Base-by-base conservation (phyloP, 2,888 invertebrate species). In the Oscheius sp. region DNA sequence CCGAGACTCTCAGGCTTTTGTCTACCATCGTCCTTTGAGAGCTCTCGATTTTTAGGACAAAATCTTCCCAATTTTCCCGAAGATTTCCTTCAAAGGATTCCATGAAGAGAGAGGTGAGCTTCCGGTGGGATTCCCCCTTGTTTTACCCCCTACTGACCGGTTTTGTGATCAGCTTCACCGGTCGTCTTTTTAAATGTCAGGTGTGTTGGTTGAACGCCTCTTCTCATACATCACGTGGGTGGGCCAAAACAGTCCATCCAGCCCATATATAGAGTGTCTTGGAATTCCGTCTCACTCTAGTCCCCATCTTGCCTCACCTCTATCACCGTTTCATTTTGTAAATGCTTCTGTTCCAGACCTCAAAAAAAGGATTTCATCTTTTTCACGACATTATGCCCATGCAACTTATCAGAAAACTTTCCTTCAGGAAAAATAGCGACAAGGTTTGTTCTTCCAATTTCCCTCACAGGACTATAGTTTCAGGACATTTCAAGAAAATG, bases 341-440 rank as follows among this genome's bases (percentile, higher is more conserved):
- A 12, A 25, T n/a, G 33, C 2, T 20, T 33, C 34, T 8, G 5
- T 29, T 63, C 3, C 63, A 63, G 63, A 45, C 17, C 23, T 46
- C 63, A 6, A 63, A 63, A 25, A 45, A 63, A 25, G 31, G 29
- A 25, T 20, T 63, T 17, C 42, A 63, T 29, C 45, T n/a, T 10
- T 27, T 63, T n/a, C 45, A 63, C 8, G 33, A 63, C 8, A 42
- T 31, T 20, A 67, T 67, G 67, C 67, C 67, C 20, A 39, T 67
- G 31, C 55, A 67, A 29, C 29, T 67, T 23, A 67, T 67, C 25
- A 20, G 67, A 29, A 55, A 57, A 33, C 57, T 67, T 12, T 67
- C 67, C 4, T 67, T 55, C 17, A 42, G 42, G 58, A 58, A 42
- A 20, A 45, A 27, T 25, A 17, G 27, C 2, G n/a, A 34, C 45